phyloP scores from a whole-genome alignment of 2,113 vertebrate species.

The Silurus meridionalis region DNA sequence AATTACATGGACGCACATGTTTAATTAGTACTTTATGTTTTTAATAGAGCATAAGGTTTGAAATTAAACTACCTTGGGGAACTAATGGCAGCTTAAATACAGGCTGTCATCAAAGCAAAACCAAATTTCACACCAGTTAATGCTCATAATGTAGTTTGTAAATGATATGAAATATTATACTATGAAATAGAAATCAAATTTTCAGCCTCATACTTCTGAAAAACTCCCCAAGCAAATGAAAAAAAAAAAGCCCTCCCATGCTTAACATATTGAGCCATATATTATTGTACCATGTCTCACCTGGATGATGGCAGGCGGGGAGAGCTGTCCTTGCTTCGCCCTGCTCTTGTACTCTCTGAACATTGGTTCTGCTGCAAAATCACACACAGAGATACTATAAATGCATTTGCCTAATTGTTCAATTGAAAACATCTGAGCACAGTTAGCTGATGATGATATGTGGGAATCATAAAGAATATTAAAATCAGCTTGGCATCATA shows the following conservation, averaged over 20 bases:
- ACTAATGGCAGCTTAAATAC: not conserved
- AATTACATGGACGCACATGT: not conserved
- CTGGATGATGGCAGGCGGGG: slow-evolving; percentile 8
- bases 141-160: not conserved
- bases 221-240: not conserved
- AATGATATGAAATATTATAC: not conserved
- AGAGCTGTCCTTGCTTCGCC: not conserved
- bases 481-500: not conserved
- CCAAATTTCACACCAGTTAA: not conserved
- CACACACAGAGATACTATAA: not conserved
- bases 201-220: not conserved
- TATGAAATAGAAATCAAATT: not conserved
- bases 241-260: not conserved
- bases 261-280: not conserved
- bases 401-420: not conserved
- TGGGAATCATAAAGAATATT: not conserved
- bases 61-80: not conserved
- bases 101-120: not conserved
- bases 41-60: not conserved
- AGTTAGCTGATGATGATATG: not conserved
- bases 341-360: slow-evolving; percentile 7
- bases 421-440: not conserved
- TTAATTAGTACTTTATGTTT: not conserved
- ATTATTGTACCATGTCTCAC: slow-evolving; percentile 8
- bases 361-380: slow-evolving; percentile 17